Base-by-base conservation (phyloP, 2,888 invertebrate genomes). In the Melieria crassipennis region DNA sequence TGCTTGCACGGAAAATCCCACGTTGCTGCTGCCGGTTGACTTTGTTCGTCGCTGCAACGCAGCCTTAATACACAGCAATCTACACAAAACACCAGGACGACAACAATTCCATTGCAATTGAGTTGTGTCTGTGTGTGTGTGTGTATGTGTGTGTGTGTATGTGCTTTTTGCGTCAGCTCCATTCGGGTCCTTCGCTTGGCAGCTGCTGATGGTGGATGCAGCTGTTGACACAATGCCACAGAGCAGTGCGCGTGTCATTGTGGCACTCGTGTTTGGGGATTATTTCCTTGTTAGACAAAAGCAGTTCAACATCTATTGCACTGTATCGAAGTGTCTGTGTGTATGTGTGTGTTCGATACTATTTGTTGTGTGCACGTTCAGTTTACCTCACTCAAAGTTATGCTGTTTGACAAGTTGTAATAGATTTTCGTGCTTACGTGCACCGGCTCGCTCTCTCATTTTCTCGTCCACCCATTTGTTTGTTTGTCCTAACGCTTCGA, bases 51-150 rank as follows among this genome's bases (percentile, higher is more conserved):
- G 5, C 42, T 47, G 48, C 47, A 4, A 1, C 3, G 30, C 30
- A 30, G 30, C 30, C 30, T 30, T 30, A 30, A 30, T 30, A 30
- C 30, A 30, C 9, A 52, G 65, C 65, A 42, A 52, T 52, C 13
- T 11, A n/a, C 5, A 13, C 46, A 16, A 66, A 45, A 42, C 50
- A 55, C 55, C 52, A 45, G 45, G 52, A 42, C 65, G 57, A 47
- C 73, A 75, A 72, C 78, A 72, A 70, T 79, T 79, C 6, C 42
- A 5, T 64, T 42, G 52, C 16, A 50, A 48, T 50, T 7, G 11
- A 47, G 11, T 30, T 13, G 42, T 46, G 7, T n/a, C 16, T 46
- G 11, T 13, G 2, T 62, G 3, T 48, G 30, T 47, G 5, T 64
- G 16, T 50, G 48, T 47, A 1, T 50, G 43, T 63, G 47, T 48